These are phyloP conservation scores for Diprion similis DNA, from an alignment of 1,140 invertebrate genomes.

Conservation along the genomic window DNA sequence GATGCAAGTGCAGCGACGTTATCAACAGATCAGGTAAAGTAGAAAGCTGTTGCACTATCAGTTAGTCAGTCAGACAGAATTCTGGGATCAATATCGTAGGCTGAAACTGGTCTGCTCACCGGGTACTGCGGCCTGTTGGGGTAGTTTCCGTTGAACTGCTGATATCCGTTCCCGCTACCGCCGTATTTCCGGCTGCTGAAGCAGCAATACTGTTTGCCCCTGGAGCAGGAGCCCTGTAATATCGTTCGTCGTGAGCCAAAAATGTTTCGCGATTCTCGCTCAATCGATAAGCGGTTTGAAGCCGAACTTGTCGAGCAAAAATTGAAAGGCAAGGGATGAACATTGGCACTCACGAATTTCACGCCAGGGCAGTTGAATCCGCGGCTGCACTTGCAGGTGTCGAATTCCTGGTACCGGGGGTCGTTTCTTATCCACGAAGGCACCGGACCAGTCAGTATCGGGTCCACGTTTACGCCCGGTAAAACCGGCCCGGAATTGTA, in stretches of 20 bases:
- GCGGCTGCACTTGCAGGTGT: conserved; percentile 64
- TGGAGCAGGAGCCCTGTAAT: conserved; percentile 62
- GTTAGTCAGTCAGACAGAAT: background rate
- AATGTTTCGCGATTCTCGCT: background rate
- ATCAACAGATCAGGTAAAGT: background rate
- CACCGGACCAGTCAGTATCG: conserved; percentile 51
- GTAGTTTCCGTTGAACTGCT: conserved; percentile 1
- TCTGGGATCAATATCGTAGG: background rate
- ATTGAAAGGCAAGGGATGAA: background rate
- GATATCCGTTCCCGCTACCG: conserved; percentile 30
- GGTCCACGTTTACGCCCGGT: conserved; percentile 4
- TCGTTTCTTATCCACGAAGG: conserved; percentile 56
- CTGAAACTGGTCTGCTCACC: background rate
- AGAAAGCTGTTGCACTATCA: background rate
- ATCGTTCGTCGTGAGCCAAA: background rate
- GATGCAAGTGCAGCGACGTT: no score
- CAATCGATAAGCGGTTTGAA: background rate
- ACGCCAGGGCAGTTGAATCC: conserved; percentile 67
- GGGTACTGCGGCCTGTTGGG: background rate
- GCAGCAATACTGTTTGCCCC: conserved; percentile 64
- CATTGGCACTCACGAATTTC: conserved; percentile 60
- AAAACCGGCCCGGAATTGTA: background rate
- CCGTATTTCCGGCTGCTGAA: conserved; percentile 53
- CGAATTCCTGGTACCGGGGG: conserved; percentile 55
- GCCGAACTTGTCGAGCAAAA: background rate